Conservation (phyloP, 2,888 invertebrate genomes). For the Xestia rhomboidea region DNA sequence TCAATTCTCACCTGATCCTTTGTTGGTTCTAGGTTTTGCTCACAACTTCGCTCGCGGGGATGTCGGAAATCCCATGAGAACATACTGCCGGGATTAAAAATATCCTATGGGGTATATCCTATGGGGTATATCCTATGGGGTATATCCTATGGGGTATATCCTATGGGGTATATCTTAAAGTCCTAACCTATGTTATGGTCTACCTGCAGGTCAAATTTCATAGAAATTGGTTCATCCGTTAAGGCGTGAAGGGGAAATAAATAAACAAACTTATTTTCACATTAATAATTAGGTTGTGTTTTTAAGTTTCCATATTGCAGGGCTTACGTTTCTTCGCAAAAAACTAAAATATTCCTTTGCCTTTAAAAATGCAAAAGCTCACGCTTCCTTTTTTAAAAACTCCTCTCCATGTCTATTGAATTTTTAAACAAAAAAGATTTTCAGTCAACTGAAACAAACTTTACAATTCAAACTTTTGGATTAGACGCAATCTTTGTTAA, state of each 20-base stretch:
- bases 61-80: not conserved
- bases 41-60: not conserved
- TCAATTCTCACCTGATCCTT: slow-evolving; percentile 3
- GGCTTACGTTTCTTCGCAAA: not conserved
- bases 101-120: not conserved
- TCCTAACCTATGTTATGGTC: not conserved
- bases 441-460: slow-evolving; percentile 64
- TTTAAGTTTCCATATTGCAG: not conserved
- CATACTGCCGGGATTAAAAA: not conserved
- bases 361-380: slow-evolving; percentile 10
- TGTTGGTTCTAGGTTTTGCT: not conserved
- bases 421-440: slow-evolving; percentile 65
- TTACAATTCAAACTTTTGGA: slow-evolving; percentile 71
- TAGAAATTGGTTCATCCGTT: too few species aligned
- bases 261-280: not conserved
- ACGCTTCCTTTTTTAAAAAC: slow-evolving; percentile 39
- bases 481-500: slow-evolving; percentile 69
- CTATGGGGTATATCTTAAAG: not conserved
- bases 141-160: not conserved
- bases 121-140: not conserved
- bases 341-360: not conserved
- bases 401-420: slow-evolving; percentile 56
- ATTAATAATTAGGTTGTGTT: not conserved
- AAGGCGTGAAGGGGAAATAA: too few species aligned
- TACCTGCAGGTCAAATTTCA: not conserved